Conservation (phyloP, 2,113 vertebrate species). For the Xerus inauris region DNA sequence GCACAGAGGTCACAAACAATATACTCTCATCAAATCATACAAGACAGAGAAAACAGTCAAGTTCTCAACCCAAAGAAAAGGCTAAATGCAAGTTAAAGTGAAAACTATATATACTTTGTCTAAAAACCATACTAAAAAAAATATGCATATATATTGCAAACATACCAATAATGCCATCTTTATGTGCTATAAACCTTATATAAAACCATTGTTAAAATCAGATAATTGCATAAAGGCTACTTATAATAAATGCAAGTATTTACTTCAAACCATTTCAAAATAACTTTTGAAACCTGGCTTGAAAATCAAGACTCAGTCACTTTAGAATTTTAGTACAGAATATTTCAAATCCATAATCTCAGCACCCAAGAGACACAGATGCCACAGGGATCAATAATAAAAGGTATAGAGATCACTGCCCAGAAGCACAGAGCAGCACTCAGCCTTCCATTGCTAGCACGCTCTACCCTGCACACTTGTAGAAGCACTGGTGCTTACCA, state of each 20-base stretch:
- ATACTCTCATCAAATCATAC: not conserved
- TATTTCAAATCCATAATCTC: not conserved
- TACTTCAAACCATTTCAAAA: not conserved
- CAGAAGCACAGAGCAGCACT: not conserved
- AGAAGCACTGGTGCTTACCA: constrained; percentile 49
- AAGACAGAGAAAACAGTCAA: not conserved
- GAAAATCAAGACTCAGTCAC: not conserved
- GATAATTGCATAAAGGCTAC: not conserved
- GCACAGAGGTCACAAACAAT: not conserved
- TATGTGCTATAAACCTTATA: not conserved
- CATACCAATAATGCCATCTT: not conserved
- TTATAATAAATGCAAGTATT: not conserved
- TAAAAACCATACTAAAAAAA: not conserved
- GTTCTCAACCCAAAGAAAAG: not conserved
- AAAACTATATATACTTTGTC: not conserved
- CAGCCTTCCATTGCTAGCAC: not conserved
- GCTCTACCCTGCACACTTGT: not conserved
- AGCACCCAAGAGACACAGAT: not conserved
- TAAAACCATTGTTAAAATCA: not conserved
- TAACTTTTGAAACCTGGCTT: not conserved
- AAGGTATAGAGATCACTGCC: not conserved
- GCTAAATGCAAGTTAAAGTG: not conserved
- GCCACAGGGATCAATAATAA: not conserved
- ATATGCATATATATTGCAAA: not conserved
- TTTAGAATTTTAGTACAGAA: not conserved